phyloP scores from a whole-genome alignment of 2,888 invertebrate genomes.

The Hirtodrosophila cameraria region DNA sequence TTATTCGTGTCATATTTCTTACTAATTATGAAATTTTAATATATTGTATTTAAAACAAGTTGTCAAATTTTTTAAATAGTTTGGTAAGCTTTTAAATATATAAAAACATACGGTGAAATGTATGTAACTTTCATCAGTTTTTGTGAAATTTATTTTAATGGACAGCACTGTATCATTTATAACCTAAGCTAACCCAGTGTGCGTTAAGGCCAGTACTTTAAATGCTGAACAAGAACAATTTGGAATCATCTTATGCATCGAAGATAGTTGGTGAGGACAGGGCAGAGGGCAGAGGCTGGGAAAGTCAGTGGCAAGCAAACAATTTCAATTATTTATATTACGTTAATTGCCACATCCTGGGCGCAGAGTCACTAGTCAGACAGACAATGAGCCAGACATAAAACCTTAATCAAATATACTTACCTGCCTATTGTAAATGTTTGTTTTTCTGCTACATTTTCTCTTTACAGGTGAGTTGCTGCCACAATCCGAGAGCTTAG shows the following conservation, averaged over 20 bases:
- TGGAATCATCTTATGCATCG: constrained; percentile 2
- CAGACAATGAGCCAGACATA: constrained; percentile 59
- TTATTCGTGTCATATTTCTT: no score
- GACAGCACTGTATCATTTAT: neutral
- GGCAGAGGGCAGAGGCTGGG: neutral
- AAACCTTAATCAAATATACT: constrained; percentile 72
- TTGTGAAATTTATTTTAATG: neutral
- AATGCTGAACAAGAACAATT: neutral
- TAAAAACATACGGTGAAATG: no score
- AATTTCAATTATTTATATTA: constrained; percentile 56
- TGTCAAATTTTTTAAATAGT: no score
- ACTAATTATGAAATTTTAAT: no score
- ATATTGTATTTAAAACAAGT: no score
- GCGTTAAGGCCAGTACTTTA: constrained; percentile 3
- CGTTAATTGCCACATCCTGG: constrained; percentile 54
- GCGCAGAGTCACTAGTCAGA: constrained; percentile 35
- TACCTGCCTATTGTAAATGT: constrained; percentile 66
- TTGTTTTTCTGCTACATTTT: constrained; percentile 60
- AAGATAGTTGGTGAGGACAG: neutral
- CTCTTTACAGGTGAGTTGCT: constrained; percentile 74
- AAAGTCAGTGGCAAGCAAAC: constrained; percentile 20
- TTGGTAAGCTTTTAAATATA: no score
- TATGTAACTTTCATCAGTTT: no score
- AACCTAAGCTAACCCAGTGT: constrained; percentile 5
- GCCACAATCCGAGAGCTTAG: constrained; percentile 26